Conservation (phyloP, 2,888 invertebrate species). For the Microctonus aethiopoides region DNA sequence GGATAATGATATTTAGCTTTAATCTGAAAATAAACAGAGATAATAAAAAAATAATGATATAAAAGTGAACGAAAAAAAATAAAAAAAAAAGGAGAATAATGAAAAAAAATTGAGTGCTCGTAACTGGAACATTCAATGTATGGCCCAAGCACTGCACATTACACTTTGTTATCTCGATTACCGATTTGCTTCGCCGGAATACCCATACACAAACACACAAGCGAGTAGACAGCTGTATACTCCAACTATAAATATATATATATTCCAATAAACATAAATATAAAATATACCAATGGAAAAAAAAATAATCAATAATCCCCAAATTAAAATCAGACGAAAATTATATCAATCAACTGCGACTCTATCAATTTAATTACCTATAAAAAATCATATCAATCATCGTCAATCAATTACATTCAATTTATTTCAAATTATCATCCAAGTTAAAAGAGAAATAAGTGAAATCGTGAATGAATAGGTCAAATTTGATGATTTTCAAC, state of each 20-base stretch:
- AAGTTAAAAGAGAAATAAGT: neutral
- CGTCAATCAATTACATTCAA: neutral
- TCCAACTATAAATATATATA: no score
- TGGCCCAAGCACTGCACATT: neutral
- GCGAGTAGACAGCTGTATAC: no score
- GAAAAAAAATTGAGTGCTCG: no score
- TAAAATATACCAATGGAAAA: no score
- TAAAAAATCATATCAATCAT: no score
- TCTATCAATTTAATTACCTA: no score
- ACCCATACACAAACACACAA: neutral
- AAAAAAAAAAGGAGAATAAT: neutral
- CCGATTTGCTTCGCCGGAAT: neutral
- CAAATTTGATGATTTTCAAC: neutral
- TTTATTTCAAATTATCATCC: neutral
- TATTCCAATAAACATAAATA: no score
- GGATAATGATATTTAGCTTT: neutral
- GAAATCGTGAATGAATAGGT: neutral
- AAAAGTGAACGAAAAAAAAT: neutral
- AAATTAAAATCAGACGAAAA: no score
- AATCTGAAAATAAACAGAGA: neutral
- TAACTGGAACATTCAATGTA: neutral
- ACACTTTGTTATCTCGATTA: neutral
- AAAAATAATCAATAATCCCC: no score
- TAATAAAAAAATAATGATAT: neutral
- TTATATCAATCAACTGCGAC: no score